These are phyloP conservation scores for Thrips palmi DNA, from an alignment of 1,140 invertebrate genomes.

Conservation along the genomic window DNA sequence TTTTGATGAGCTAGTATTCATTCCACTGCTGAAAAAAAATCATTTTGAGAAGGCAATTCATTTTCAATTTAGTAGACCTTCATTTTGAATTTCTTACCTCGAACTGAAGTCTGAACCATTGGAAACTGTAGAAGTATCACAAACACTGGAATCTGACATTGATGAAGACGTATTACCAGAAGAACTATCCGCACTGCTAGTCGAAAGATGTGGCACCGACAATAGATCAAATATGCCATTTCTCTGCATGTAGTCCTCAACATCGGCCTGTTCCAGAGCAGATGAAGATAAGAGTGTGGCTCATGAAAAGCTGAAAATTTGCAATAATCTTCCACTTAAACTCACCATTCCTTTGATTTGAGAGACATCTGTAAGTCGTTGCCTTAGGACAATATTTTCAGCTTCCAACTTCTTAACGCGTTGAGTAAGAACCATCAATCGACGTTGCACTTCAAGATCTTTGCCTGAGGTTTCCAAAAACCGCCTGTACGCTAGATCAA, in stretches of 20 bases:
- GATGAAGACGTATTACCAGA: constrained; percentile 9
- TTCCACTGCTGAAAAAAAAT: not conserved
- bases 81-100: not conserved
- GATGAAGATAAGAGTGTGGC: constrained; percentile 4
- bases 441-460: constrained; percentile 51
- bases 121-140: not conserved
- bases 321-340: too few species aligned
- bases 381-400: constrained; percentile 48
- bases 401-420: constrained; percentile 49
- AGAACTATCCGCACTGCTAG: too few species aligned
- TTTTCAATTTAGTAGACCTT: not conserved
- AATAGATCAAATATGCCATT: constrained; percentile 31
- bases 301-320: not conserved
- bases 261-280: constrained; percentile 26
- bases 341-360: constrained; percentile 21
- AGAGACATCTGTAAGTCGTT: constrained; percentile 38
- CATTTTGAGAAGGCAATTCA: not conserved
- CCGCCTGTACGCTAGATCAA: constrained; percentile 81
- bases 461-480: constrained; percentile 61
- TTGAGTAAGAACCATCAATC: constrained; percentile 51
- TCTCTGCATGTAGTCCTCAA: constrained; percentile 27
- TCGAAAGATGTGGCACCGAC: too few species aligned
- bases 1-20: too few species aligned
- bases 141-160: not conserved
- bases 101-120: not conserved